A percentile compares a stretch with the other conserved stretches of the same genome.
phyloP scores from a whole-genome alignment of 2,888 invertebrate species.

The Glomeris marginata region DNA sequence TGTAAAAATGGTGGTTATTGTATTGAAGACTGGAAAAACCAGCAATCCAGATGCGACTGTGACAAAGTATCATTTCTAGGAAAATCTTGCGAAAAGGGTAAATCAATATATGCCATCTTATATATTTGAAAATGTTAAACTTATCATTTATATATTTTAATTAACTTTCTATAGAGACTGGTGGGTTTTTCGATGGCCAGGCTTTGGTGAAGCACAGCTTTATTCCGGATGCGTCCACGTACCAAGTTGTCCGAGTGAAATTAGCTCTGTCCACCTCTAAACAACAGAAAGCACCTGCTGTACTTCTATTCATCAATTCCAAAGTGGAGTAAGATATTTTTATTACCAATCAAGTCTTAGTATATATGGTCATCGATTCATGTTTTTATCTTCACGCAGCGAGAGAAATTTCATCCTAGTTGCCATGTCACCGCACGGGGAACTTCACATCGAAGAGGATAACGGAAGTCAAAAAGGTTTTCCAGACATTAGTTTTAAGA shows the following conservation, averaged over 20 bases:
- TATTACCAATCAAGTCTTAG: not conserved
- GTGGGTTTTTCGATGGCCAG: constrained; percentile 76
- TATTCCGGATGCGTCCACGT: constrained; percentile 36
- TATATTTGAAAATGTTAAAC: not conserved
- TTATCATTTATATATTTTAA: not conserved
- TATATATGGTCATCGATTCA: constrained; percentile 1
- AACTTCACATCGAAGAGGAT: constrained; percentile 70
- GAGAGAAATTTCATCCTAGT: constrained; percentile 70
- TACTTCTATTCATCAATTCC: constrained; percentile 62
- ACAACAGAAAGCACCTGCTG: constrained; percentile 33
- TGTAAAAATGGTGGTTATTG: constrained; percentile 78
- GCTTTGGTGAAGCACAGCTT: constrained; percentile 42
- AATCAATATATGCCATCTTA: not conserved
- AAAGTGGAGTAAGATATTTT: constrained; percentile 50
- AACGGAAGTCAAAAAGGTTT: constrained; percentile 42
- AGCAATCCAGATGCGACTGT: constrained; percentile 73
- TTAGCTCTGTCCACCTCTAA: constrained; percentile 63
- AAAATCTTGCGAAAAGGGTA: constrained; percentile 62
- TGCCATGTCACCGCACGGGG: constrained; percentile 66
- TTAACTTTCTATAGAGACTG: constrained; percentile 46
- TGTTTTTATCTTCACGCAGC: constrained; percentile 31
- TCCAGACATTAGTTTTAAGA: not conserved
- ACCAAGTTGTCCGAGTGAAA: constrained; percentile 52
- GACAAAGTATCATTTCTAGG: constrained; percentile 80
- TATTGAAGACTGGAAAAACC: constrained; percentile 72